phyloP scores from a whole-genome alignment of 2,888 invertebrate genomes.

The Mimumesa dahlbomi region DNA sequence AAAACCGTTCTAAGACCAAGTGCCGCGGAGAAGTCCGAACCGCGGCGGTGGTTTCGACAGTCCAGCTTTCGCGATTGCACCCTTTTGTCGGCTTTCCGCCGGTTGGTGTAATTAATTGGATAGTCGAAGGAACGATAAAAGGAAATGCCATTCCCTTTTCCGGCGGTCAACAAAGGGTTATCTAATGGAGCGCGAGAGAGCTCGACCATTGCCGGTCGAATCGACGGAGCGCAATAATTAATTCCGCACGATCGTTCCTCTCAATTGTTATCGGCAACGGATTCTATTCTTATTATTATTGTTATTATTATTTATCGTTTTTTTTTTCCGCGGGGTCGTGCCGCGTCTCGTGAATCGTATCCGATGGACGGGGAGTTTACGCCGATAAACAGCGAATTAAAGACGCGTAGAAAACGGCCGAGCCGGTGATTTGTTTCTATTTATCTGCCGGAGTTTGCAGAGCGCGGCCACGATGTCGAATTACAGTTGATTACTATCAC shows the following conservation, averaged over 20 bases:
- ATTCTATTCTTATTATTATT: conserved; percentile 20
- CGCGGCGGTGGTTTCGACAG: conserved; percentile 41
- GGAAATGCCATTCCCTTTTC: conserved; percentile 61
- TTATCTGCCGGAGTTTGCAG: conserved; percentile 22
- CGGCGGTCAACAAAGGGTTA: conserved; percentile 42
- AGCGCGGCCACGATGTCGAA: conserved; percentile 47
- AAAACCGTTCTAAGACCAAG: conserved; percentile 30
- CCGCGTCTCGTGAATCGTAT: no score
- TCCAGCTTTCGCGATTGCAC: conserved; percentile 45
- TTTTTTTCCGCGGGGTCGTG: background rate
- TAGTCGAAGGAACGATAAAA: conserved; percentile 54
- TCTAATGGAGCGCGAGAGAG: conserved; percentile 38
- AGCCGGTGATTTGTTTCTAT: conserved; percentile 43
- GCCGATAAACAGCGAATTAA: conserved; percentile 41
- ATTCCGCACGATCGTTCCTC: conserved; percentile 33
- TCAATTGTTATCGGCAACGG: conserved; percentile 30
- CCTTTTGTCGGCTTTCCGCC: conserved; percentile 49
- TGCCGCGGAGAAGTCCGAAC: conserved; percentile 8
- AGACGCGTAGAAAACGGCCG: conserved; percentile 27
- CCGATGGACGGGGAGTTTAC: conserved; percentile 23
- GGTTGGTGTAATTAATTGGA: conserved; percentile 52
- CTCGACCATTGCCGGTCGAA: background rate
- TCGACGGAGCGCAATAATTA: conserved; percentile 40
- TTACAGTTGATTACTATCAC: conserved; percentile 55
- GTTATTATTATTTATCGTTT: conserved; percentile 36